Conservation (phyloP, 2,113 vertebrate species). For the Tetrao urogallus region DNA sequence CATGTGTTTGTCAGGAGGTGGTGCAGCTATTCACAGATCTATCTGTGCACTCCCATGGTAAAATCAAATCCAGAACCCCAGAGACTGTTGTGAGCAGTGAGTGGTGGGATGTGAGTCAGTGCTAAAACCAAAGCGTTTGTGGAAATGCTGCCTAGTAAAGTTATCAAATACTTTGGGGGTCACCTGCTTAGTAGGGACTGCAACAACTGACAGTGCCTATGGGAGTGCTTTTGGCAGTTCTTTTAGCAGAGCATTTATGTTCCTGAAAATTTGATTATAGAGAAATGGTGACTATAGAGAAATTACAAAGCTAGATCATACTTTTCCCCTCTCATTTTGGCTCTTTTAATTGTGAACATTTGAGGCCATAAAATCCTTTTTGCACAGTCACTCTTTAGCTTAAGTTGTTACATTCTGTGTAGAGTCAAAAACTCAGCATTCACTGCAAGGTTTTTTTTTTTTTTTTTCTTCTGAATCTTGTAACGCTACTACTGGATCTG, state of each 20-base stretch:
- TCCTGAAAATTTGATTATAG: not conserved
- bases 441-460: not conserved
- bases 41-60: not conserved
- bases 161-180: not conserved
- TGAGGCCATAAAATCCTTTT: not conserved
- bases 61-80: not conserved
- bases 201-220: not conserved
- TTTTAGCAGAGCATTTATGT: not conserved
- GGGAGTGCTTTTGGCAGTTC: not conserved
- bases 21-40: not conserved
- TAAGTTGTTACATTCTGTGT: not conserved
- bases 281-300: not conserved
- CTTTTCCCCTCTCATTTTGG: not conserved
- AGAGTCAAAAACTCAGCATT: not conserved
- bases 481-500: not conserved
- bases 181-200: not conserved
- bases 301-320: not conserved
- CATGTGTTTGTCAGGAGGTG: not conserved
- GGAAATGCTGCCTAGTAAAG: not conserved
- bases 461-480: not conserved
- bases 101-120: not conserved
- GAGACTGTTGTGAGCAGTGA: not conserved
- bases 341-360: constrained; percentile 14
- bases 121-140: not conserved
- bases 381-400: not conserved